Conservation (phyloP, 1,140 invertebrate genomes). For the Cydia pomonella region DNA sequence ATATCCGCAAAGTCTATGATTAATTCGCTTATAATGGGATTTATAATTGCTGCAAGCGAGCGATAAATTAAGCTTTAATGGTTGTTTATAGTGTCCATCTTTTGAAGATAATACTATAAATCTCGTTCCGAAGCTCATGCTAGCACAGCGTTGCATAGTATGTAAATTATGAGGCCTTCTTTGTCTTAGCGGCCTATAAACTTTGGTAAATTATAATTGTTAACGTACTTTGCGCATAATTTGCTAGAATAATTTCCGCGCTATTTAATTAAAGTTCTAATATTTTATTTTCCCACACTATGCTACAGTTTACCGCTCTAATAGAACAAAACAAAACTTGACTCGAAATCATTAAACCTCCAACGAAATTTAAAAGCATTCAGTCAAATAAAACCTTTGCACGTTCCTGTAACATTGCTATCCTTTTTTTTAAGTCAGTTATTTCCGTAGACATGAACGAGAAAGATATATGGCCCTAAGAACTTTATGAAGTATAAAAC, state of each 20-base stretch:
- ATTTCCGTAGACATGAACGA: not conserved
- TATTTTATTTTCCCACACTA: too few relatives aligned
- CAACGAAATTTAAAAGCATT: not conserved
- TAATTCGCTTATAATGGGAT: slow-evolving; percentile 10
- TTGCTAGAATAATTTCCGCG: too few relatives aligned
- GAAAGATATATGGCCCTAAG: slow-evolving; percentile 1
- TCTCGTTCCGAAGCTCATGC: not conserved
- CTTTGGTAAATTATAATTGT: not conserved
- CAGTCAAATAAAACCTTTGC: not conserved
- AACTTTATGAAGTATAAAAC: slow-evolving; percentile 23
- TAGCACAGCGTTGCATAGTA: not conserved
- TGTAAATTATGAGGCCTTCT: slow-evolving; percentile 1
- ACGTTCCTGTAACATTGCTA: not conserved
- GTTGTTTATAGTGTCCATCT: slow-evolving; percentile 19
- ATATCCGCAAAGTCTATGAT: slow-evolving; percentile 14
- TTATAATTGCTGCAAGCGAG: slow-evolving; percentile 17
- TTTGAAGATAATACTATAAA: slow-evolving; percentile 1
- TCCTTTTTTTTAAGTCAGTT: not conserved
- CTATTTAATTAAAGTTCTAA: too few relatives aligned
- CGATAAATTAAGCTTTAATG: slow-evolving; percentile 25
- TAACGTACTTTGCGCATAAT: not conserved
- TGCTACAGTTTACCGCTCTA: too few relatives aligned
- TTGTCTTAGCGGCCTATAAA: not conserved
- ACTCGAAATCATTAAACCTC: not conserved
- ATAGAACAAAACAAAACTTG: too few relatives aligned